Percentiles rank a stretch among this genome's conserved stretches.
Evolutionary conservation across 2,888 invertebrate species (phyloP).

Genomic region (Trichopoda pennipes): DNA sequence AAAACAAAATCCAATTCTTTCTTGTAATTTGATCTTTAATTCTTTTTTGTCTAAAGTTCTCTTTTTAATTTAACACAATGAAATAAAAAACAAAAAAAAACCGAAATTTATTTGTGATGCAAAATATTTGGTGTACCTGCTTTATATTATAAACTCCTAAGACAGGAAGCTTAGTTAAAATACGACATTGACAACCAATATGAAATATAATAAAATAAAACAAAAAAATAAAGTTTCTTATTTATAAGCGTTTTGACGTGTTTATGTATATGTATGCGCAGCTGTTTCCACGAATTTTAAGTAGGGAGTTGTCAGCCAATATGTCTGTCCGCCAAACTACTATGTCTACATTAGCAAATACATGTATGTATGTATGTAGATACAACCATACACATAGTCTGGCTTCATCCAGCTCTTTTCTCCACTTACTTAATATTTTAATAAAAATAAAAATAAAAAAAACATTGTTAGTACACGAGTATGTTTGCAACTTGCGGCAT

Average conservation of each 20-base stretch:
- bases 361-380: not conserved
- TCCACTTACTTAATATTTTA: not conserved
- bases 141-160: conserved; percentile 11
- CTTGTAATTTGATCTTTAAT: no score
- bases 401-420: conserved; percentile 1
- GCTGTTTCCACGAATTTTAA: conserved; percentile 14
- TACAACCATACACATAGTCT: conserved; percentile 1
- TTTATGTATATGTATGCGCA: not conserved
- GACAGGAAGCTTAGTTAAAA: conserved; percentile 55
- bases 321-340: conserved; percentile 16
- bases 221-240: not conserved
- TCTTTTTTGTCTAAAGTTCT: no score
- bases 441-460: not conserved
- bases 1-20: no score
- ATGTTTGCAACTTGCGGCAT: conserved; percentile 21
- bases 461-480: not conserved
- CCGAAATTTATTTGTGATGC: not conserved
- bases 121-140: not conserved
- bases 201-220: not conserved
- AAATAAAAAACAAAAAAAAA: no score
- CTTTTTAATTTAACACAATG: no score
- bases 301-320: conserved; percentile 43
- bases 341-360: not conserved
- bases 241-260: not conserved
- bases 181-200: conserved; percentile 52